Evolutionary conservation across 2,797 vertebrate species (phyloP).

Genomic region (Pogoniulus pusillus): DNA sequence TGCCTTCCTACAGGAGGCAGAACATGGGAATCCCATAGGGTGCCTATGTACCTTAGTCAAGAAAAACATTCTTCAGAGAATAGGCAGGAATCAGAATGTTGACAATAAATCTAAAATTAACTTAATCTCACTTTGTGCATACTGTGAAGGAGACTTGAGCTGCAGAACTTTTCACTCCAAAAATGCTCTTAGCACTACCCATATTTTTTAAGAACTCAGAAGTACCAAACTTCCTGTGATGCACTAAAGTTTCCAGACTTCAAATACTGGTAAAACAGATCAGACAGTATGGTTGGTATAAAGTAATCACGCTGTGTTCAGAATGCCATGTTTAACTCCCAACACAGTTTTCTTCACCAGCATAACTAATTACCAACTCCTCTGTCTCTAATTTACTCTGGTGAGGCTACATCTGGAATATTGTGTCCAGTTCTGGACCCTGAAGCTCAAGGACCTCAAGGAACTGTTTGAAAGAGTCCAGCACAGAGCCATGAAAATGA

Average conservation of each 20-base stretch:
- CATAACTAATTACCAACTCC: background rate
- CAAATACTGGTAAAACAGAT: background rate
- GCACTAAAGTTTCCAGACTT: background rate
- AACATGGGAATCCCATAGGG: background rate
- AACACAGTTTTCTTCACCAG: background rate
- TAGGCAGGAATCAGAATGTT: background rate
- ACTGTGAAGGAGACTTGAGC: background rate
- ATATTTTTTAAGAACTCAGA: background rate
- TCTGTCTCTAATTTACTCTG: no score
- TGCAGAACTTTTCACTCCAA: background rate
- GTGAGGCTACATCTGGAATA: no score
- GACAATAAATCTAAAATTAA: background rate
- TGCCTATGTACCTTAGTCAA: background rate
- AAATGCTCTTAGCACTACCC: background rate
- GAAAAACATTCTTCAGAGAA: background rate
- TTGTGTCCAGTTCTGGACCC: no score
- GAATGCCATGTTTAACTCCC: background rate
- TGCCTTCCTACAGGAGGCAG: background rate
- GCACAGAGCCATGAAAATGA: no score
- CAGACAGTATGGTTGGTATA: background rate
- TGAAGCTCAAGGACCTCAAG: no score
- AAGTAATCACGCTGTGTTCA: background rate
- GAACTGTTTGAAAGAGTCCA: no score
- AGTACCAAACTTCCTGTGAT: background rate
- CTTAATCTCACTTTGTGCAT: background rate